Evolutionary conservation across 2,888 invertebrate species (phyloP).

Genomic region (Lordiphosa andalusiaca): DNA sequence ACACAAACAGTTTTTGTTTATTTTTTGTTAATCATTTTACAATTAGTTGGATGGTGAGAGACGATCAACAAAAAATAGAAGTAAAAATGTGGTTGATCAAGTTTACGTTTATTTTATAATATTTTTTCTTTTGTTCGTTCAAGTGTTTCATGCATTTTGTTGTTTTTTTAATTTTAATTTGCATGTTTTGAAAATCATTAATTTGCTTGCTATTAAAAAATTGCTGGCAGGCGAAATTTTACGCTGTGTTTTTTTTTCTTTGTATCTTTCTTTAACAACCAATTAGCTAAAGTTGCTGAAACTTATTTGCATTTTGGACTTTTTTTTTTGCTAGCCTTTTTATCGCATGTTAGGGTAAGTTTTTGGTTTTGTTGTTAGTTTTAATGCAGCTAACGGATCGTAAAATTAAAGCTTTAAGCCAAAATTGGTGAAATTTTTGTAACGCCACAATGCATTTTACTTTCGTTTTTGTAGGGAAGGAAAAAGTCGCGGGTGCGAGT

Average conservation of each 20-base stretch:
- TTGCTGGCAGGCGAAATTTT: constrained; percentile 44
- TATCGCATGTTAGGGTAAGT: constrained; percentile 24
- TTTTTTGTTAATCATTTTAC: constrained; percentile 35
- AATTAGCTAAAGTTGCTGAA: constrained; percentile 13
- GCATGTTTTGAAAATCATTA: constrained; percentile 58
- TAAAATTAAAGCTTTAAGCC: constrained; percentile 43
- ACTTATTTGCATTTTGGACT: constrained; percentile 15
- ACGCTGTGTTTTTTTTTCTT: constrained; percentile 22
- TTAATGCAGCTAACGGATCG: constrained; percentile 14
- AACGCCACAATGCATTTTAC: constrained; percentile 51
- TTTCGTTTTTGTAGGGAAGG: constrained; percentile 34
- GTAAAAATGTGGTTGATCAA: constrained; percentile 26
- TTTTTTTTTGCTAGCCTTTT: constrained; percentile 16
- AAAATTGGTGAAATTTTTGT: constrained; percentile 28
- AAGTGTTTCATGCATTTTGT: constrained; percentile 9
- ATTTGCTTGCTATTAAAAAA: constrained; percentile 49
- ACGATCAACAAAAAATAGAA: neutral
- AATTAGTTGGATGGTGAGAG: constrained; percentile 27
- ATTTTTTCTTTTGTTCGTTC: constrained; percentile 18
- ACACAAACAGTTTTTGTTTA: constrained; percentile 9
- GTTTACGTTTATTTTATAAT: constrained; percentile 17
- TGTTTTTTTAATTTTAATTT: constrained; percentile 42
- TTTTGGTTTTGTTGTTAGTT: neutral
- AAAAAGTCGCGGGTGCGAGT: too few species aligned
- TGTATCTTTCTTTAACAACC: constrained; percentile 11